These are phyloP conservation scores for Empidonax alnorum DNA, from an alignment of 2,113 vertebrate genomes.

Conservation along the genomic window DNA sequence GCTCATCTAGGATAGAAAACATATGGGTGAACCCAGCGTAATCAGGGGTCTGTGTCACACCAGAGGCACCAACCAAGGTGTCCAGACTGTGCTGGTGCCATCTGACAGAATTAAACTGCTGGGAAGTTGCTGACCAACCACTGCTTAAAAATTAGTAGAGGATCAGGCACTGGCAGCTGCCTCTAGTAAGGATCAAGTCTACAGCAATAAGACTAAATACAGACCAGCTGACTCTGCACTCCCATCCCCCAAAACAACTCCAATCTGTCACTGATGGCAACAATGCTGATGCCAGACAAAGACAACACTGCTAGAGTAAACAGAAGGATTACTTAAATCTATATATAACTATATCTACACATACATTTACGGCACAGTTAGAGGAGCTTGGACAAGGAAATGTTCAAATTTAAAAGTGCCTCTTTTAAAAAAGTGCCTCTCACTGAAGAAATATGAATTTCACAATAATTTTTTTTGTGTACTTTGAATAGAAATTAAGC, in stretches of 20 bases:
- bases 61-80: not conserved
- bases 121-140: not conserved
- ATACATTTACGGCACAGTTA: not conserved
- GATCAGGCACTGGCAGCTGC: conserved; percentile 42
- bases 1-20: not conserved
- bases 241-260: conserved; percentile 45
- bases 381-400: not conserved
- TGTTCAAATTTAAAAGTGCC: not conserved
- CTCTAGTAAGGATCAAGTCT: conserved; percentile 42
- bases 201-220: conserved; percentile 45
- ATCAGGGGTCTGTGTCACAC: not conserved
- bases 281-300: conserved; percentile 58
- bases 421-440: not conserved
- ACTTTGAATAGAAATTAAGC: conserved; percentile 24
- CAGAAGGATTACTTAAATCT: conserved; percentile 61
- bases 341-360: conserved; percentile 15
- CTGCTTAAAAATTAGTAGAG: conserved; percentile 18
- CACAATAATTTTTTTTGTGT: not conserved
- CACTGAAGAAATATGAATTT: not conserved
- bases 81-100: not conserved
- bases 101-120: not conserved
- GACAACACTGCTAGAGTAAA: conserved; percentile 24
- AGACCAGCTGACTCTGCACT: conserved; percentile 51
- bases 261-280: conserved; percentile 54
- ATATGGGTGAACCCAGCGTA: fast-evolving